phyloP scores from a whole-genome alignment of 2,888 invertebrate genomes.

The Ichneumoninae sp. region DNA sequence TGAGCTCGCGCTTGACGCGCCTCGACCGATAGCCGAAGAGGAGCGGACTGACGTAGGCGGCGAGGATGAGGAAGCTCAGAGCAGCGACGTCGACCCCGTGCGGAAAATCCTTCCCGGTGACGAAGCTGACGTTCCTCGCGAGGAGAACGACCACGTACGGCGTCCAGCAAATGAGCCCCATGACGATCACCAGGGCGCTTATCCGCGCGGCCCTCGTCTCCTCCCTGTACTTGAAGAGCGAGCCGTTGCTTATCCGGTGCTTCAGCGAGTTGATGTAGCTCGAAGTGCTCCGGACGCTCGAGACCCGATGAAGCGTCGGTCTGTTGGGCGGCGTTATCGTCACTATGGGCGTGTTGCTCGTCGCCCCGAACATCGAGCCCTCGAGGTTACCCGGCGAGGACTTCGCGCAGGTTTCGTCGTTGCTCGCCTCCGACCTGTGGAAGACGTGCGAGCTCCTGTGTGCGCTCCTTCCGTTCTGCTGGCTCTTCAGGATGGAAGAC shows the following conservation, averaged over 20 bases:
- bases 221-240: constrained; percentile 93
- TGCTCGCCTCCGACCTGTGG: constrained; percentile 31
- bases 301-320: constrained; percentile 83
- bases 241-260: constrained; percentile 93
- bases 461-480: constrained; percentile 32
- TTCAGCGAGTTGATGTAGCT: constrained; percentile 91
- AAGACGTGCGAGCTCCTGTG: not conserved
- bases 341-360: constrained; percentile 85
- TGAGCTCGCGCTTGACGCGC: constrained; percentile 87
- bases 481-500: constrained; percentile 56
- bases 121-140: constrained; percentile 84
- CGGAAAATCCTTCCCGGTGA: constrained; percentile 47
- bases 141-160: constrained; percentile 85
- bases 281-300: constrained; percentile 85
- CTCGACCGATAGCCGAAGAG: constrained; percentile 91
- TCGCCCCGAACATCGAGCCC: constrained; percentile 71
- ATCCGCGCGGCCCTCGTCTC: constrained; percentile 96
- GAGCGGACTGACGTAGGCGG: constrained; percentile 89
- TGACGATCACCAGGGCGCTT: constrained; percentile 91
- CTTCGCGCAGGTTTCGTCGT: constrained; percentile 43
- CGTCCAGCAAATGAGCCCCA: constrained; percentile 87
- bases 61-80: constrained; percentile 85
- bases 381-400: constrained; percentile 49
- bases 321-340: constrained; percentile 84
- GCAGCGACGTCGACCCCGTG: constrained; percentile 77